Evolutionary conservation across 2,888 invertebrate genomes (phyloP).

Genomic region (Leistus spinibarbis): DNA sequence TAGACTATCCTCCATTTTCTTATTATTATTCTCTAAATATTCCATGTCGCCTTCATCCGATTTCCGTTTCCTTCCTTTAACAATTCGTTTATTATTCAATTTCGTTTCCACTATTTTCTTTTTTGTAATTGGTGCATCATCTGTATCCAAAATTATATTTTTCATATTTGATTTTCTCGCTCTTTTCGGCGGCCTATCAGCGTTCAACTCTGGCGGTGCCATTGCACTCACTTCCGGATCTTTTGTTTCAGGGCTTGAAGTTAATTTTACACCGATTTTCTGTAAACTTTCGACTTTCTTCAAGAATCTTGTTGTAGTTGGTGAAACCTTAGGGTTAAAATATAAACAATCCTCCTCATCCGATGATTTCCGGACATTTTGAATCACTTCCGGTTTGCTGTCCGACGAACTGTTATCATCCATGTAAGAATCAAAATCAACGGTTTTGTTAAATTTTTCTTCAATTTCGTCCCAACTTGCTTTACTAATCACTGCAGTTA

Average conservation of each 20-base stretch:
- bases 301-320: slow-evolving; percentile 39
- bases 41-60: neutral
- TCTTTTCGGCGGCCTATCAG: slow-evolving; percentile 6
- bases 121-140: slow-evolving; percentile 1
- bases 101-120: slow-evolving; percentile 2
- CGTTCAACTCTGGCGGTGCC: neutral
- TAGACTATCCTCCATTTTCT: slow-evolving; percentile 15
- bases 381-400: neutral
- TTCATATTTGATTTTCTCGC: slow-evolving; percentile 39
- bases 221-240: neutral
- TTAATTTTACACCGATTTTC: slow-evolving; percentile 8
- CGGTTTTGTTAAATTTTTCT: slow-evolving; percentile 51
- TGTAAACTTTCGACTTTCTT: slow-evolving; percentile 26
- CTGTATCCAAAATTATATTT: slow-evolving; percentile 22
- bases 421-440: slow-evolving; percentile 47
- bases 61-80: slow-evolving; percentile 25
- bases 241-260: neutral
- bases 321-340: slow-evolving; percentile 38
- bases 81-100: slow-evolving; percentile 18
- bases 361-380: slow-evolving; percentile 5
- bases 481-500: slow-evolving; percentile 49
- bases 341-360: slow-evolving; percentile 42
- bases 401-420: slow-evolving; percentile 40
- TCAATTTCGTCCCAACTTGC: slow-evolving; percentile 55
- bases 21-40: slow-evolving; percentile 28